Percentiles rank a stretch among this genome's conserved stretches.
Conservation (phyloP, 1,140 invertebrate species). For the Drosophila jambulina region DNA sequence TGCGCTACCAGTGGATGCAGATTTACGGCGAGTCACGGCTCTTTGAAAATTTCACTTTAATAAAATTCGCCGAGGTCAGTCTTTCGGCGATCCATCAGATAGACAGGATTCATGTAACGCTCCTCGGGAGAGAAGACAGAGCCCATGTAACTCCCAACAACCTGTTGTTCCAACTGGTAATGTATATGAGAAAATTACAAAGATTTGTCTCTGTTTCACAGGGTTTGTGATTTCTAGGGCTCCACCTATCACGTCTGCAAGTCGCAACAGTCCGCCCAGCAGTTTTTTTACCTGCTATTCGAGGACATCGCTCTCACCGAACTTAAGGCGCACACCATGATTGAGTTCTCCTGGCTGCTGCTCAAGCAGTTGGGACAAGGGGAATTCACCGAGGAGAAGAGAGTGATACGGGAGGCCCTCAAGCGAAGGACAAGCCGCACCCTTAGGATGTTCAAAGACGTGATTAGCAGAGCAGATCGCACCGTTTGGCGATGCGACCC, state of each 20-base stretch:
- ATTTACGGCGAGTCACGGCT: too few species aligned
- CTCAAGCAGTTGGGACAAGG: background rate
- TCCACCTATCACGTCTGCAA: background rate
- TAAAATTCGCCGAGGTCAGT: constrained; percentile 2
- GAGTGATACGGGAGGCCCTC: background rate
- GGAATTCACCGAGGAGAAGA: background rate
- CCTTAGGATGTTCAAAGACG: background rate
- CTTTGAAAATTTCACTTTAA: constrained; percentile 1
- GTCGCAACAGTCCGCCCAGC: background rate
- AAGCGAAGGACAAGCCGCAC: background rate
- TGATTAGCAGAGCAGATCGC: constrained; percentile 85
- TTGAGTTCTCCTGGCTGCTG: background rate
- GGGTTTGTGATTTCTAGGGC: background rate
- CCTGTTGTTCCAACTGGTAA: background rate
- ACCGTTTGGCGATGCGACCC: constrained; percentile 93
- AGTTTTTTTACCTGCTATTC: background rate
- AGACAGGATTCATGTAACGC: background rate
- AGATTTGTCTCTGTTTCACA: background rate
- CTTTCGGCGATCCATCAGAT: background rate
- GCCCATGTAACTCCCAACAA: background rate
- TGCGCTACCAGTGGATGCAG: background rate
- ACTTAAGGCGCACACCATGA: background rate
- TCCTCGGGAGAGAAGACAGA: background rate
- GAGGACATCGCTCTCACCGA: constrained; percentile 1
- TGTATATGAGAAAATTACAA: too few species aligned